These are phyloP conservation scores for Petrolisthes cinctipes DNA, from an alignment of 2,888 invertebrate species.

Conservation along the genomic window DNA sequence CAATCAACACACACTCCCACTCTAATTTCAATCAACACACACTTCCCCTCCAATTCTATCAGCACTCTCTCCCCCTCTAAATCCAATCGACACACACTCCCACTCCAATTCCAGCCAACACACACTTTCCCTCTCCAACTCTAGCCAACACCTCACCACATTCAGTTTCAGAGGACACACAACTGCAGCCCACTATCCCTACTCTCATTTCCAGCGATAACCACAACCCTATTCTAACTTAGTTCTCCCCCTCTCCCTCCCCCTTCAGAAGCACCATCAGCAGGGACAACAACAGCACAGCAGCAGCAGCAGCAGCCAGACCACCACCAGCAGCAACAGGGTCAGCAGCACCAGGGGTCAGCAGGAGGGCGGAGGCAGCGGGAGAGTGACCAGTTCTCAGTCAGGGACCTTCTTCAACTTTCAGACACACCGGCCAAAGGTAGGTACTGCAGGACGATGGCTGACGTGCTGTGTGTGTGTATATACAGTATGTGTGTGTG, in stretches of 20 bases:
- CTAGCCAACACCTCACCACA: neutral
- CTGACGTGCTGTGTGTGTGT: neutral
- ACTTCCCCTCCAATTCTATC: no score
- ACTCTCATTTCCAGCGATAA: neutral
- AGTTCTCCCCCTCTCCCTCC: no score
- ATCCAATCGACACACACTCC: neutral
- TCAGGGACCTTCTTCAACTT: constrained; percentile 63
- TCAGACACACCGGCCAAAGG: constrained; percentile 46
- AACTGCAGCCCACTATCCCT: neutral
- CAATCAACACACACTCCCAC: no score
- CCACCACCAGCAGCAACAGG: constrained; percentile 36
- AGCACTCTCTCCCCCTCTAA: no score
- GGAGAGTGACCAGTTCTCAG: constrained; percentile 58
- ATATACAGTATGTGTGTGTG: neutral
- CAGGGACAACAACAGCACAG: no score
- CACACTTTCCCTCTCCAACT: neutral
- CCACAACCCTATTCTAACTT: neutral
- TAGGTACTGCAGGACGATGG: neutral
- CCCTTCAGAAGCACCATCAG: no score
- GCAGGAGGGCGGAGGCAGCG: constrained; percentile 28
- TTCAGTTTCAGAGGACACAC: neutral
- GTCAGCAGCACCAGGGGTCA: no score
- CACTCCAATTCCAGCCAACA: neutral
- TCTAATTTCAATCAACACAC: no score
- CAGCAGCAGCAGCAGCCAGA: neutral